These are phyloP conservation scores for Eurystomus glaucurus DNA, from an alignment of 2,797 vertebrate genomes.

Conservation along the genomic window DNA sequence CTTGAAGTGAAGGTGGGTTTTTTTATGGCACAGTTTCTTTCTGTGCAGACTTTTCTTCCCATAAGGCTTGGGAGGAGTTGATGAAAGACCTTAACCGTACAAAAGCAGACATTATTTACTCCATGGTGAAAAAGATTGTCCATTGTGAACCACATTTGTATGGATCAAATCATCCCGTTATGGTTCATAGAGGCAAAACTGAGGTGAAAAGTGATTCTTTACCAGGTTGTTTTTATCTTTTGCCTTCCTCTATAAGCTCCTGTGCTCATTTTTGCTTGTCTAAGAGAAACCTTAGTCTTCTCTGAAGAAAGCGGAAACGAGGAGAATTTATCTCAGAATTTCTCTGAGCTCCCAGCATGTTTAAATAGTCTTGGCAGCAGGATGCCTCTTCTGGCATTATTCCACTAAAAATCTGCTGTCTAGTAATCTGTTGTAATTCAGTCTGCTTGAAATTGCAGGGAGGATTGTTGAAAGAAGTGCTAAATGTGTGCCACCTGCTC, in stretches of 20 bases:
- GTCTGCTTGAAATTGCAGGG: constrained; percentile 36
- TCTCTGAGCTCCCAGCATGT: constrained; percentile 46
- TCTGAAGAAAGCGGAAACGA: neutral
- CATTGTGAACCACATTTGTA: neutral
- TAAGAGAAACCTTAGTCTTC: neutral
- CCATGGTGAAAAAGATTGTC: neutral
- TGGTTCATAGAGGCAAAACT: neutral
- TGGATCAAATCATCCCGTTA: neutral
- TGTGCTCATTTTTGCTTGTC: neutral
- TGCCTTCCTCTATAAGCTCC: neutral
- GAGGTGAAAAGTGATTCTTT: neutral
- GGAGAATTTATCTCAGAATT: constrained; percentile 30
- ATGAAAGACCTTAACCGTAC: neutral
- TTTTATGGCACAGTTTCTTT: neutral
- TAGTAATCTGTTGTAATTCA: constrained; percentile 46
- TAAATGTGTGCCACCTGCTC: constrained; percentile 47
- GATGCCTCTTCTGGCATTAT: constrained; percentile 43
- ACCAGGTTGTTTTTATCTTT: neutral
- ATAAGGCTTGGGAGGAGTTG: neutral
- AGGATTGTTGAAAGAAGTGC: constrained; percentile 13
- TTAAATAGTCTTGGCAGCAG: constrained; percentile 54
- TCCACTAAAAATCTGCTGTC: constrained; percentile 59
- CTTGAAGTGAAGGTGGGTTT: neutral
- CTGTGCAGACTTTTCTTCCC: neutral
- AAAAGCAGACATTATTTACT: neutral